phyloP scores from a whole-genome alignment of 23 tunicate species.

The Trididemnum nubilum region DNA sequence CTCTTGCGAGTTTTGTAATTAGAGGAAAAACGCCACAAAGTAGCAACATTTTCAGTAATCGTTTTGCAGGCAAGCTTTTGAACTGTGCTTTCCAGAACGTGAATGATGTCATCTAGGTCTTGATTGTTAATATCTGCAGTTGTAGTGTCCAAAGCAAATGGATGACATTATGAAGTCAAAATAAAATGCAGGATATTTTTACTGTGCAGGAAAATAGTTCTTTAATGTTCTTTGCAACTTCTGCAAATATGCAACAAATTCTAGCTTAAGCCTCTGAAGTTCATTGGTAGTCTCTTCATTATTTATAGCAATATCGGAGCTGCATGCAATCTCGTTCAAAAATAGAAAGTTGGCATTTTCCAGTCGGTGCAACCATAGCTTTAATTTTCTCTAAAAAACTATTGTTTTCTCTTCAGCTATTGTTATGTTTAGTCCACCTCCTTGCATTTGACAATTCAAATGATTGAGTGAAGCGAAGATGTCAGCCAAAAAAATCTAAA shows the following conservation, averaged over 20 bases:
- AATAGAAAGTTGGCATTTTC: conserved; percentile 34
- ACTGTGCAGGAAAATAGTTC: conserved; percentile 25
- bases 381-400: conserved; percentile 42
- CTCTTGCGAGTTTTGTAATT: too few relatives aligned
- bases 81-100: conserved; percentile 23
- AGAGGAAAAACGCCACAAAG: not conserved
- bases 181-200: conserved; percentile 32
- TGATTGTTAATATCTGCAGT: conserved; percentile 40
- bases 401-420: conserved; percentile 28
- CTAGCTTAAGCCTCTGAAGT: conserved; percentile 41
- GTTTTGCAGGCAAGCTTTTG: conserved; percentile 28
- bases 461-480: conserved; percentile 30
- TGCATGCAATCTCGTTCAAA: conserved; percentile 41
- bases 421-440: conserved; percentile 28
- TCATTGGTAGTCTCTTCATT: conserved; percentile 6
- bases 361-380: conserved; percentile 23
- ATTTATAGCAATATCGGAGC: conserved; percentile 37
- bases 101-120: conserved; percentile 17
- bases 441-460: conserved; percentile 42
- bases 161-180: conserved; percentile 13
- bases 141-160: conserved; percentile 25
- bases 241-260: conserved; percentile 36
- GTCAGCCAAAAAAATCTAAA: conserved; percentile 30
- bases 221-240: conserved; percentile 13
- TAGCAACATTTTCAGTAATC: too few relatives aligned